Base-by-base conservation (phyloP, 2,888 invertebrate species). In the Stenoptilia bipunctidactyla region DNA sequence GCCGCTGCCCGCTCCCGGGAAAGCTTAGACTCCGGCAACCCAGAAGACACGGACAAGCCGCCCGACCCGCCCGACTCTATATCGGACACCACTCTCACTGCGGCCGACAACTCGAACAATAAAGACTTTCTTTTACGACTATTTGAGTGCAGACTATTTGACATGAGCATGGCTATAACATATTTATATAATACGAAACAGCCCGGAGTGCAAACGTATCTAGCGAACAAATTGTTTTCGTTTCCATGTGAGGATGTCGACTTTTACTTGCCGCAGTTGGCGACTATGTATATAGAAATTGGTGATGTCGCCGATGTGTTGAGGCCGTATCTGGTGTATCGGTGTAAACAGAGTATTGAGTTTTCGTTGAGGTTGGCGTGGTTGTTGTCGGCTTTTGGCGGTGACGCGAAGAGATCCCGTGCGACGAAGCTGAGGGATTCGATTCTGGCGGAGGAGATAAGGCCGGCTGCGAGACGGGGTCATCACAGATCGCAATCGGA, bases 281-380 rank as follows among this genome's bases (percentile, higher is more conserved):
- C 99, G 61, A 96, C 96, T 61, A 96, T 99, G 95, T 99, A 98
- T 73, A 94, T 98, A 75, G 97, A 98, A 85, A 96, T 97, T 90
- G 93, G 93, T 60, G 98, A 98, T 67, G 91, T 98, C 52, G 98
- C 98, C 40, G 98, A 98, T 85, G 76, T 84, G 50, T 59, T 85
- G 49, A 64, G 68, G 51, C 84, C 85, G 36, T 85, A 85, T 59
- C 62, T 85, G 55, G 80, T 83, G 58, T 58, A 74, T 58, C 66
- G 85, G 68, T 98, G 98, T 87, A 89, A 97, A 60, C 90, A 92
- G 69, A 96, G 96, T 51, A 94, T 95, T 44, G 97, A 98, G 83
- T 99, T 99, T 77, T 96, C 98, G 35, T 86, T 99, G 52, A 92
- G 96, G 71, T 92, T 97, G 66, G 93, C 96, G 61, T 99, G 98